phyloP scores from a whole-genome alignment of 1,140 invertebrate species.

The Elysia chlorotica region DNA sequence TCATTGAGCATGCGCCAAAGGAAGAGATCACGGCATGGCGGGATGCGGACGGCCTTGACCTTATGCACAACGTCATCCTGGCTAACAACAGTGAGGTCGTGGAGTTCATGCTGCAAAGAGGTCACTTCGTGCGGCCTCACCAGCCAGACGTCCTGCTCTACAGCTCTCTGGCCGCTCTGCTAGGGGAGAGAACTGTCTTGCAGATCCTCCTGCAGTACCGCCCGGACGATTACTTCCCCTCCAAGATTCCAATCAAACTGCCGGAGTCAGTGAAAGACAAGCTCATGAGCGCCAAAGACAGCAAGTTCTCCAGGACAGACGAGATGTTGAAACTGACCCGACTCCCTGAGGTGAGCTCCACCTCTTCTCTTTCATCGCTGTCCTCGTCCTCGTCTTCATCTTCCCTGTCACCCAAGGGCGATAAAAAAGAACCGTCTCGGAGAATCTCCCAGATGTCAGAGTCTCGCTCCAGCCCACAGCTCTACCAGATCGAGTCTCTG shows the following conservation, averaged over 20 bases:
- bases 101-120: conserved; percentile 31
- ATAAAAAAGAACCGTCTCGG: too few relatives aligned
- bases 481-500: conserved; percentile 1
- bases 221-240: conserved; percentile 32
- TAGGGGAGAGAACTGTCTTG: conserved; percentile 32
- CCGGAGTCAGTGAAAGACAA: not conserved
- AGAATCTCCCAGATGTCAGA: too few relatives aligned
- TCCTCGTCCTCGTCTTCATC: conserved; percentile 2
- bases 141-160: conserved; percentile 29
- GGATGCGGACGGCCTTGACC: conserved; percentile 34
- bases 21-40: conserved; percentile 34
- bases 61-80: conserved; percentile 36
- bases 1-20: conserved; percentile 7
- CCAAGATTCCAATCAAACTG: conserved; percentile 18
- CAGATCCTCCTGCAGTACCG: conserved; percentile 34
- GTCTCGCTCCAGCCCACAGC: not conserved
- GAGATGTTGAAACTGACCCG: not conserved
- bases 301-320: not conserved
- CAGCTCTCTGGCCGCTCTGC: conserved; percentile 30
- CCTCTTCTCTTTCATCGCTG: not conserved
- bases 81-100: conserved; percentile 34
- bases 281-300: not conserved
- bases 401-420: not conserved
- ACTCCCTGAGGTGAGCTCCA: not conserved
- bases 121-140: conserved; percentile 35